Conservation (phyloP, 2,797 vertebrate genomes). For the Tamandua tetradactyla region DNA sequence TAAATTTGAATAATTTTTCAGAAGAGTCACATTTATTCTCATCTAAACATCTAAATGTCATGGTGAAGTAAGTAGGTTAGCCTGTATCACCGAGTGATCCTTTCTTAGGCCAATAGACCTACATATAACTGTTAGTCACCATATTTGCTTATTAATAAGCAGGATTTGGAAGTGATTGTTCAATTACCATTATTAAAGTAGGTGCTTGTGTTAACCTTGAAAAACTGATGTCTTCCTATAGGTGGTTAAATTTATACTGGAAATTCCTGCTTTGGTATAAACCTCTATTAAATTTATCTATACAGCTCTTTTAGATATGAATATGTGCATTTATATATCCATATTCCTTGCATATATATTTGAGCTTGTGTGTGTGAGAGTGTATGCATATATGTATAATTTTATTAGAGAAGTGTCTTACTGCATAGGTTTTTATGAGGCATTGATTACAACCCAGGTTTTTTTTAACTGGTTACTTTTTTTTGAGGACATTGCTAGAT, state of each 20-base stretch:
- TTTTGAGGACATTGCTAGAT: conserved; percentile 18
- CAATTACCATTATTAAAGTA: background rate
- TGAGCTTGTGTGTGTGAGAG: background rate
- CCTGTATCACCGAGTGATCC: background rate
- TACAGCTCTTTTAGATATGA: background rate
- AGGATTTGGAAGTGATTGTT: background rate
- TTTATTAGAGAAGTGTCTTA: background rate
- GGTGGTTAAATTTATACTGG: background rate
- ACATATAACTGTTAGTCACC: background rate
- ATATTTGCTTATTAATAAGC: background rate
- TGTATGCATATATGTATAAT: background rate
- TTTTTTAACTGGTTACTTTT: background rate
- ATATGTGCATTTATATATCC: background rate
- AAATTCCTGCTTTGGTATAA: background rate
- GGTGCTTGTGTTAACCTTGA: background rate
- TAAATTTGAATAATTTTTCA: background rate
- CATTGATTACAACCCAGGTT: background rate
- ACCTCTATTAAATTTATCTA: background rate
- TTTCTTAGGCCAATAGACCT: background rate
- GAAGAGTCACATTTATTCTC: conserved; percentile 5
- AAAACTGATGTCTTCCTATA: background rate
- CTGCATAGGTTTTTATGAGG: background rate
- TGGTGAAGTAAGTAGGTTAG: background rate
- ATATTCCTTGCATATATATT: background rate
- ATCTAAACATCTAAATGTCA: background rate